Evolutionary conservation across 2,888 invertebrate species (phyloP).

Genomic region (Rhogogaster chlorosoma): DNA sequence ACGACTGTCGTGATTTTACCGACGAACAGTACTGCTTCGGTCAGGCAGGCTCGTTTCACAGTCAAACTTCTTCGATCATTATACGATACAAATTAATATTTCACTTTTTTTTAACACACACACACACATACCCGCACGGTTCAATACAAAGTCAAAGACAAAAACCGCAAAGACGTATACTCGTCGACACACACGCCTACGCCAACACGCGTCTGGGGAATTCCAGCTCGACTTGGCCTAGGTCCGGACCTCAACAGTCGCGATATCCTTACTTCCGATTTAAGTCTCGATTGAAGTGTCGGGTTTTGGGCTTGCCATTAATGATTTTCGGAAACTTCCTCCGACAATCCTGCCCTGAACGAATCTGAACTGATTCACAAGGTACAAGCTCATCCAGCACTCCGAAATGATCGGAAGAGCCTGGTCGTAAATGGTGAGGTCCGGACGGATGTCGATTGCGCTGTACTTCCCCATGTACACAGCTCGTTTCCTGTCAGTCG

Average conservation of each 20-base stretch:
- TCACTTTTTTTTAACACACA: background rate
- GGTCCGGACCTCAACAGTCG: background rate
- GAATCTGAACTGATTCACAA: background rate
- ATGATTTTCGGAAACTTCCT: background rate
- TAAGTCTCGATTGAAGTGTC: background rate
- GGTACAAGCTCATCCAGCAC: background rate
- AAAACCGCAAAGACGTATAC: background rate
- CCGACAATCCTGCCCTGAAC: too few relatives aligned
- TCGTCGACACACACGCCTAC: background rate
- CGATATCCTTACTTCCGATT: background rate
- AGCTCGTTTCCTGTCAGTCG: conserved; percentile 70
- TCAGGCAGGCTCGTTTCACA: conserved; percentile 74
- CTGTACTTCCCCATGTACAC: background rate
- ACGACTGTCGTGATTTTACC: conserved; percentile 94
- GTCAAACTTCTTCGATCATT: conserved; percentile 43
- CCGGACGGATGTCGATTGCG: background rate
- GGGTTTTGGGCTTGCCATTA: background rate
- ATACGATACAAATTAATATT: background rate
- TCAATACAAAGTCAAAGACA: background rate
- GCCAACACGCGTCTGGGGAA: background rate
- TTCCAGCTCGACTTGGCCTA: background rate
- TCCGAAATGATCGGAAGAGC: background rate
- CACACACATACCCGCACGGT: background rate
- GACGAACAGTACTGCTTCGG: conserved; percentile 93
- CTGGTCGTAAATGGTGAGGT: background rate